These are phyloP conservation scores for Anhinga rufa DNA, from an alignment of 2,113 vertebrate species.

Conservation along the genomic window DNA sequence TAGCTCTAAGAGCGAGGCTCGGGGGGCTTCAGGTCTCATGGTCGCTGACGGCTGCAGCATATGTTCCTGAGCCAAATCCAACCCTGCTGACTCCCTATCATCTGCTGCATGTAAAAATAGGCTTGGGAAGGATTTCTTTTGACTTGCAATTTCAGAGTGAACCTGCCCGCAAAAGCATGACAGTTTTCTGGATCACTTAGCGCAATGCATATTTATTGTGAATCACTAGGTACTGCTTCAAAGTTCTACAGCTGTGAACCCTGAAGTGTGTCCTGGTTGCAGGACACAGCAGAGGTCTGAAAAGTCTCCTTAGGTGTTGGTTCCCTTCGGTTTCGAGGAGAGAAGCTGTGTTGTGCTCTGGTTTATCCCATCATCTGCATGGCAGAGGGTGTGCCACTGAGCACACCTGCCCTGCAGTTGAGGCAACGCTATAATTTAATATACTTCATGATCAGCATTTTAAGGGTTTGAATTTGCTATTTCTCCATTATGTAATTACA, in stretches of 20 bases:
- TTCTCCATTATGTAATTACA: conserved; percentile 44
- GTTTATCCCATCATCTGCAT: not conserved
- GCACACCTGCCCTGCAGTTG: not conserved
- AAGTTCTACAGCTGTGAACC: not conserved
- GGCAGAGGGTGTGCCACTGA: not conserved
- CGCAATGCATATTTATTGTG: rapidly evolving
- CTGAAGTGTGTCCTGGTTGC: not conserved
- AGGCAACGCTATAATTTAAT: conserved; percentile 36
- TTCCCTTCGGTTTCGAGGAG: not conserved
- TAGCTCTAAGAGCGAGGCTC: not conserved
- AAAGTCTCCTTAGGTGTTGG: not conserved
- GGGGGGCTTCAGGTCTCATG: rapidly evolving
- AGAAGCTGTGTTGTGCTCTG: not conserved
- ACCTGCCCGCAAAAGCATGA: not conserved
- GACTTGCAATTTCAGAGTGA: not conserved
- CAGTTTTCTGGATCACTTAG: not conserved
- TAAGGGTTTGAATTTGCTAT: conserved; percentile 13
- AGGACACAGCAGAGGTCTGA: not conserved
- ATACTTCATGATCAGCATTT: conserved; percentile 23
- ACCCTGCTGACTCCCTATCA: not conserved
- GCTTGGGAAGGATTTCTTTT: not conserved
- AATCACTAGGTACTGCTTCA: not conserved
- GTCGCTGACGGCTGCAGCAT: not conserved
- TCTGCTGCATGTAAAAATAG: not conserved
- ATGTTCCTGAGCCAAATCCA: not conserved